Base-by-base conservation (phyloP, 1,140 invertebrate genomes). In the Heliothis virescens region DNA sequence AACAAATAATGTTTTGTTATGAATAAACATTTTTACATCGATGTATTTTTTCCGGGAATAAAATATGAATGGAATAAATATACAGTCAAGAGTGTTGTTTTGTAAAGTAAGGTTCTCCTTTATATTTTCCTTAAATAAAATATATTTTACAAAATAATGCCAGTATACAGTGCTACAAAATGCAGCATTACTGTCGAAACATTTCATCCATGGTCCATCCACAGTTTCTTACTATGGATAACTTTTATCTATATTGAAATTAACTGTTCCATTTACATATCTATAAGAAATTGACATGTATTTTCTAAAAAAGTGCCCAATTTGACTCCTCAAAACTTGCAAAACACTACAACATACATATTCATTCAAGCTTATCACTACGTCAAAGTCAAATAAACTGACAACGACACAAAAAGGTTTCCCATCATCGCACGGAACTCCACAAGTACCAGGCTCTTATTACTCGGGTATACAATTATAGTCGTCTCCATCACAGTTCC, bases 401-500 rank as follows among this genome's bases (percentile, higher is more conserved):
- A 18, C 62, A 47, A 3, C 41, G 29, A 47, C 62, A 65, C 47
- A 47, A 65, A 65, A 41, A 47, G 62, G n/a, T 81, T 74, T 52
- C 41, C 29, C 34, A 74, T 62, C 16, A 65, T 47, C 10, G 4
- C 59, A 34, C 52, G 15, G 53, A 72, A 60, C 53, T 50, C 16
- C 41, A 50, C 18, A 55, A 55, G 50, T 79, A 50, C 55, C 11
- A 11, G 63, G 16, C 3, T 73, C 50, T 77, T 73, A 77, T 81
- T 77, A 59, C 77, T 67, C 71, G 73, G 63, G 16, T 69, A 72
- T 63, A 75, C 62, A 79, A 79, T 79, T 71, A 79, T 82, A 50
- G 67, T 41, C 59, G 29, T 73, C 18, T 82, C n/a, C 29, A 59
- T 47, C 21, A 26, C 15, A n/a, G 67, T 75, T 78, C 53, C 59